Evolutionary conservation across 2,888 invertebrate genomes (phyloP), one percentile per base, ranked within the genome.

Genomic region (Temnothorax rugatulus): DNA sequence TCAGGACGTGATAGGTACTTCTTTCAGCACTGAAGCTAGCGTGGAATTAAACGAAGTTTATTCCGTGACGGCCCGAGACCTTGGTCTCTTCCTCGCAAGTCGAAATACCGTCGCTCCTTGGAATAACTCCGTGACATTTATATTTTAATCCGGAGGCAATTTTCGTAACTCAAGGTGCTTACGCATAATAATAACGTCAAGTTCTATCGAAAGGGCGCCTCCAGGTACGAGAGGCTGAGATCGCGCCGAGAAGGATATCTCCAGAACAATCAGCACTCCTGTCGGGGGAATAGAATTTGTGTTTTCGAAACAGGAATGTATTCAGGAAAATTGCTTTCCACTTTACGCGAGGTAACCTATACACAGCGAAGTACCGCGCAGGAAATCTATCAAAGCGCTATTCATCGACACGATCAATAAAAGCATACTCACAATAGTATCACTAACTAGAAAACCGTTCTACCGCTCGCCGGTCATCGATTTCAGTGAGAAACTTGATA

Each of bases 321-420:
- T 54, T 66, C n/a, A n/a, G 38, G 52, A 54, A 52, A 66, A 66
- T 66, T 64, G 76, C 38, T 76, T 25, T 76, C 38, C 64, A 52
- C 64, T 75, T 75, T 75, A 61, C 47, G 29, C 11, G 38, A 25
- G 63, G 13, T 38, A 4, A 15, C 38, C 50, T 52, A 66, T 75
- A 54, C 76, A 50, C 76, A 50, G 44, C n/a, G 66, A 52, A 25
- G 8, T 21, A 66, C 34, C 41, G 41, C 38, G 38, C 50, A 52
- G 52, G 52, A 52, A 66, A 76, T 76, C 29, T 75, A 75, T 75
- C 74, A 75, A 61, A 75, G 74, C 61, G 61, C 64, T 64, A 64
- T 76, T 64, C 64, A 76, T 76, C 50, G 52, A 41, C 54, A 54
- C 76, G 66, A 77, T 66, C 76, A n/a, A 66, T 77, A 54, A 66